Conservation (phyloP, 2,113 vertebrate species). For the Sinocyclocheilus anophthalmus region DNA sequence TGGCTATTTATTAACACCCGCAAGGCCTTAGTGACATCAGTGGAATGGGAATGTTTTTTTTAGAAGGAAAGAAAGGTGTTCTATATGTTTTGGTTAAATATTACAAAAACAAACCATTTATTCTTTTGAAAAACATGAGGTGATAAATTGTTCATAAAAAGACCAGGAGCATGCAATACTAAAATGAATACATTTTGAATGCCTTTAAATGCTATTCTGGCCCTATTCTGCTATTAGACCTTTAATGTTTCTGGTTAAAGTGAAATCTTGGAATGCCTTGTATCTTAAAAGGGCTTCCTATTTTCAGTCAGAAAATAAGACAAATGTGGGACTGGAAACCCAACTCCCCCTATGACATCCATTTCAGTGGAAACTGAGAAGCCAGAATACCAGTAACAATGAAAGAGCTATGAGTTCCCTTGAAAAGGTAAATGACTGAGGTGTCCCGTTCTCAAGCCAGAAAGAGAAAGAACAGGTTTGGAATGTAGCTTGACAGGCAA, state of each 20-base stretch:
- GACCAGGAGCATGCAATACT: not conserved
- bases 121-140: not conserved
- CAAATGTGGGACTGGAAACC: conserved; percentile 13
- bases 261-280: not conserved
- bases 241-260: not conserved
- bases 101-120: not conserved
- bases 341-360: conserved; percentile 6
- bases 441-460: conserved; percentile 11
- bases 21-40: conserved; percentile 12
- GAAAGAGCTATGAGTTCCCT: not conserved
- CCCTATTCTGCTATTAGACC: not conserved
- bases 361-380: conserved; percentile 17
- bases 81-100: not conserved
- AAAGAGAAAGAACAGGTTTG: conserved; percentile 14
- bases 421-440: conserved; percentile 15
- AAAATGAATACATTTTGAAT: not conserved
- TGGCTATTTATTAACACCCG: not conserved
- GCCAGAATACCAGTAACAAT: conserved; percentile 13
- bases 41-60: not conserved
- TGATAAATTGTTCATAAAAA: not conserved
- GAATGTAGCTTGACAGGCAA: conserved; percentile 23
- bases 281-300: not conserved
- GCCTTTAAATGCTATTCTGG: not conserved
- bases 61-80: not conserved
- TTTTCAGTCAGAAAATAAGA: not conserved